phyloP scores from a whole-genome alignment of 2,113 vertebrate species.

The human region GRCh38 chr11:123321501-123322000 shows the following conservation, averaged over 20 bases:
- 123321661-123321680: neutral
- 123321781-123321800: neutral
- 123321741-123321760: slow-evolving; percentile 15
- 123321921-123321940: neutral
- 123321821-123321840: neutral
- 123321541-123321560: neutral
- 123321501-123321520: neutral
- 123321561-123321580: neutral
- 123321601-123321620: neutral
- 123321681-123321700: neutral
- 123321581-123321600: neutral
- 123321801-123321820: slow-evolving; percentile 30
- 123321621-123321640: neutral
- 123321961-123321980: neutral
- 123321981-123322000: slow-evolving; percentile 6
- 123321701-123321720: neutral
- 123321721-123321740: neutral
- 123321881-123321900: slow-evolving; percentile 54
- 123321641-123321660: neutral
- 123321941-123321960: slow-evolving; percentile 14
- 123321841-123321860: slow-evolving; percentile 26
- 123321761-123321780: neutral
- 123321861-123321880: slow-evolving; percentile 31
- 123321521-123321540: neutral
- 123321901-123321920: neutral